Percentiles rank a stretch among this genome's conserved stretches.
These are phyloP conservation scores for Synergus umbraculus DNA, from an alignment of 2,888 invertebrate species.

Conservation along the genomic window DNA sequence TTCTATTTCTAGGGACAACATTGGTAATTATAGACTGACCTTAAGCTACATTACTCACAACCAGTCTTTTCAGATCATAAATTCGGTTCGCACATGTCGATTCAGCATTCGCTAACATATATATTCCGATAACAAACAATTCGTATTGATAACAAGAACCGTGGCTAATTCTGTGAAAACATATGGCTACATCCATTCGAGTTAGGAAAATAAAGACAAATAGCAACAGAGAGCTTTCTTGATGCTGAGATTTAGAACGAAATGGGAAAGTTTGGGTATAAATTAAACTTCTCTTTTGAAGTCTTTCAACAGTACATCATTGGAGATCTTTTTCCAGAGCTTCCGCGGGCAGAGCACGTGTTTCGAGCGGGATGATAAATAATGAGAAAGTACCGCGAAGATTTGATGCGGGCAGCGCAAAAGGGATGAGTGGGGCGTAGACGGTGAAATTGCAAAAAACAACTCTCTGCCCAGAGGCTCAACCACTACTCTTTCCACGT, in stretches of 20 bases:
- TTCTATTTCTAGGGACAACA: not conserved
- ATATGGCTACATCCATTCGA: no score
- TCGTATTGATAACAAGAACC: no score
- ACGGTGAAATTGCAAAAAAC: constrained; percentile 15
- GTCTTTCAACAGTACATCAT: not conserved
- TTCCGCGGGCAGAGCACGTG: constrained; percentile 10
- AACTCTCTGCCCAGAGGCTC: constrained; percentile 15
- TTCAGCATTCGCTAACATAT: no score
- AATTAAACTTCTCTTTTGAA: no score
- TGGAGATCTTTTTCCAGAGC: not conserved
- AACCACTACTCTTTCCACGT: constrained; percentile 44
- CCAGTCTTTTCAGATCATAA: not conserved
- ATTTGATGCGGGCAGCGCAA: not conserved
- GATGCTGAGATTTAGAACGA: not conserved
- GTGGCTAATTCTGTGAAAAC: no score
- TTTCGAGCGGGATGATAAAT: not conserved
- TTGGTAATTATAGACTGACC: not conserved
- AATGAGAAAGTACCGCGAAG: not conserved
- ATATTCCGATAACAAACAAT: no score
- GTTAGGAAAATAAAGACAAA: not conserved
- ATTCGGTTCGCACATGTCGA: not conserved
- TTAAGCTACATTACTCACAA: not conserved
- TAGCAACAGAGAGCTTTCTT: not conserved
- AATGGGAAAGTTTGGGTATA: not conserved
- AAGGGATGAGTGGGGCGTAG: constrained; percentile 29